Percentiles rank a stretch among this genome's conserved stretches.
Conservation (phyloP, 2,888 invertebrate species). For the Acleris holmiana region DNA sequence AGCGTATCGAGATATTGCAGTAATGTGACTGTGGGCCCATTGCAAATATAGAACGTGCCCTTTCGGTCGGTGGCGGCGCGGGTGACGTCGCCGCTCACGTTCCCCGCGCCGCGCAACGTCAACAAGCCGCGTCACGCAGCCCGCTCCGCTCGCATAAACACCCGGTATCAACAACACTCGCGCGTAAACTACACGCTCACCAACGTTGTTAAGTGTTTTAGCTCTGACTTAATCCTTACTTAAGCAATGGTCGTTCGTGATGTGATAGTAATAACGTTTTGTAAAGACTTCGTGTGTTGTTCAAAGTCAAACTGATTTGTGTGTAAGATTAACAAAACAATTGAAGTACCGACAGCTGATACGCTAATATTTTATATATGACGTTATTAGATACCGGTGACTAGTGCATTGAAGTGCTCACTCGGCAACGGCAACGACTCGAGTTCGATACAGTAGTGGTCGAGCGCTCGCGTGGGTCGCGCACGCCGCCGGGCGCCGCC, state of each 20-base stretch:
- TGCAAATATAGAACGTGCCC: constrained; percentile 81
- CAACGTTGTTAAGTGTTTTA: constrained; percentile 45
- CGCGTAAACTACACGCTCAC: constrained; percentile 49
- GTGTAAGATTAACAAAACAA: constrained; percentile 15
- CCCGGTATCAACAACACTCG: constrained; percentile 62
- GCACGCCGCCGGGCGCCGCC: constrained; percentile 46
- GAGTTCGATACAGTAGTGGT: constrained; percentile 67
- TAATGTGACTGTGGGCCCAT: constrained; percentile 74
- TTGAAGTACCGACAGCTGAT: constrained; percentile 6
- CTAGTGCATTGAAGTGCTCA: constrained; percentile 62
- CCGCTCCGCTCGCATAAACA: constrained; percentile 60
- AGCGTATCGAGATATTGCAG: constrained; percentile 61
- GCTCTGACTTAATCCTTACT: constrained; percentile 15
- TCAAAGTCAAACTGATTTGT: constrained; percentile 15
- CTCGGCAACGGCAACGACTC: constrained; percentile 54
- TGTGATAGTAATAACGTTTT: not conserved
- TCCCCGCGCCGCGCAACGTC: constrained; percentile 80
- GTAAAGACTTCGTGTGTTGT: constrained; percentile 6
- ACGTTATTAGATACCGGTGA: constrained; percentile 58
- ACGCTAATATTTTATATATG: constrained; percentile 67
- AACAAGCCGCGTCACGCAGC: constrained; percentile 74
- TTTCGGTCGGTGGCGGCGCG: constrained; percentile 77
- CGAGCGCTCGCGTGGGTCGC: constrained; percentile 71
- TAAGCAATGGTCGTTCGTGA: constrained; percentile 15
- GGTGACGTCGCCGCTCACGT: constrained; percentile 77